Evolutionary conservation across 2,797 vertebrate species (phyloP).

Genomic region (Channallabes apus): DNA sequence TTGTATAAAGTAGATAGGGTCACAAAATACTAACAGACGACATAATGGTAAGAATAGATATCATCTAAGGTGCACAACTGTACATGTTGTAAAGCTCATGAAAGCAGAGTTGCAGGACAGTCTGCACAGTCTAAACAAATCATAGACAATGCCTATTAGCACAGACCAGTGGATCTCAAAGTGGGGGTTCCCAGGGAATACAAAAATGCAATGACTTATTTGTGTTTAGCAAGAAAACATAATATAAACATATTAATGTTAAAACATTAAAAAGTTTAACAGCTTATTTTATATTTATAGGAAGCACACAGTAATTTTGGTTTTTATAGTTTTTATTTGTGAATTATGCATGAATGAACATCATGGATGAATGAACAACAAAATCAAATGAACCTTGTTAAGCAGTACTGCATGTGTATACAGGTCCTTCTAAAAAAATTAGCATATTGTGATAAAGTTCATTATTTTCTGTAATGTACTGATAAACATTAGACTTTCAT

Average conservation of each 20-base stretch:
- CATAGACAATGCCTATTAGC: no score
- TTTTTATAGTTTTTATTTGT: constrained; percentile 6
- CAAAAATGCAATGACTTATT: neutral
- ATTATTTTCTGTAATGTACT: no score
- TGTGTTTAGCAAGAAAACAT: neutral
- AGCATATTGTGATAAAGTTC: no score
- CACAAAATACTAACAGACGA: neutral
- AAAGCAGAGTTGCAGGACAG: neutral
- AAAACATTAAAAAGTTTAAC: neutral
- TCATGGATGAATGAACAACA: neutral
- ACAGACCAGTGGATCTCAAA: neutral
- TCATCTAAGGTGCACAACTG: neutral
- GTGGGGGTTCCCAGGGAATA: neutral
- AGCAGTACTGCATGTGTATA: neutral
- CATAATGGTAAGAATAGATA: neutral
- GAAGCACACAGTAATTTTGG: neutral
- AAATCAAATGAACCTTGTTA: neutral
- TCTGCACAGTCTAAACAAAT: no score
- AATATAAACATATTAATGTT: neutral
- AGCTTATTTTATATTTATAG: neutral
- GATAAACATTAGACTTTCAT: no score
- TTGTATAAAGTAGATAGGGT: neutral
- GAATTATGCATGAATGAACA: neutral
- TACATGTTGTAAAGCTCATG: neutral
- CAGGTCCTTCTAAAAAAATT: no score